Conservation (phyloP, 2,113 vertebrate genomes). For the cattle (Bos taurus) region ARS-UCD2.0 NC_037346.1:59251501-59252000, state of each 20-base stretch:
- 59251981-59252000: no score
- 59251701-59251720: background rate
- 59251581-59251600: background rate
- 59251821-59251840: accelerated
- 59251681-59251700: background rate
- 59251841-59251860: background rate
- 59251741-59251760: background rate
- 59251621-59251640: background rate
- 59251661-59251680: background rate
- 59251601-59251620: background rate
- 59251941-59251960: background rate
- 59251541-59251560: no score
- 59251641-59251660: background rate
- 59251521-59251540: background rate
- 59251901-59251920: background rate
- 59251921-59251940: background rate
- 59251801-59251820: background rate
- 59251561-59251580: background rate
- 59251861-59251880: background rate
- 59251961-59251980: accelerated
- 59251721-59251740: background rate
- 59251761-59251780: background rate
- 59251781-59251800: background rate
- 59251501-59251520: background rate
- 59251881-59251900: background rate